Evolutionary conservation across 1,140 invertebrate genomes (phyloP), one percentile per base, ranked within the genome.

Genomic region (Drosophila pallidifrons): DNA sequence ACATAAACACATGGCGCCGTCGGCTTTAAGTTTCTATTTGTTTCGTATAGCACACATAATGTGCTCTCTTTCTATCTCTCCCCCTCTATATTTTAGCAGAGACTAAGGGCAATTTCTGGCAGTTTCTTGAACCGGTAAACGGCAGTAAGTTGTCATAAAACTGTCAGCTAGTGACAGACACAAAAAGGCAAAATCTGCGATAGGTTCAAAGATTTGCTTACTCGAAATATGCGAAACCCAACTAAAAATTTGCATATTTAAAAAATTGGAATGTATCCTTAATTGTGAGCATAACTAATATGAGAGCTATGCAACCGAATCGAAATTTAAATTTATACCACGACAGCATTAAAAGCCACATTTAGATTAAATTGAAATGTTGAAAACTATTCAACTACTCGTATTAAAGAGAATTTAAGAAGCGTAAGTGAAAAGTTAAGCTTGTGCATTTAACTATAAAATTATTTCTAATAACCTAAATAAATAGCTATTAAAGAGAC

Each of bases 1-100:
- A 63, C 16, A 45, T 58, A 58, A 65, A 75, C 85, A 89, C 77
- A 89, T 83, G 85, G 81, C 71, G 85, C 74, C 83, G 49, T 77
- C 67, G 77, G 73, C 66, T 61, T 35, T 49, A 77, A 77, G 57
- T 68, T 79, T 67, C 45, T 16, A 65, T 71, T 65, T 71, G 60
- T 38, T 54, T 38, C n/a, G 15, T 28, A 55, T 20, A 41, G 10
- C 32, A 38, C n/a, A 41, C 13, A 60, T 13, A 13, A 28, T 54
- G 1, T 13, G 35, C 20, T 25, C 20, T 25, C 20, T 20, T 2
- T 20, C 16, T 35, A 5, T 32, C 30, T 6, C 30, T 32, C 30
- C 7, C 30, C 7, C 30, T 32, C 2, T 32, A 8, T 5, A 38
- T 67, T 55, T 38, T 51, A 51, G 8, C 46, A 55, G 13, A 57